Evolutionary conservation across 23 tunicate species (phyloP), one percentile per base, ranked within the genome.

Genomic region (Oikopleura albicans): DNA sequence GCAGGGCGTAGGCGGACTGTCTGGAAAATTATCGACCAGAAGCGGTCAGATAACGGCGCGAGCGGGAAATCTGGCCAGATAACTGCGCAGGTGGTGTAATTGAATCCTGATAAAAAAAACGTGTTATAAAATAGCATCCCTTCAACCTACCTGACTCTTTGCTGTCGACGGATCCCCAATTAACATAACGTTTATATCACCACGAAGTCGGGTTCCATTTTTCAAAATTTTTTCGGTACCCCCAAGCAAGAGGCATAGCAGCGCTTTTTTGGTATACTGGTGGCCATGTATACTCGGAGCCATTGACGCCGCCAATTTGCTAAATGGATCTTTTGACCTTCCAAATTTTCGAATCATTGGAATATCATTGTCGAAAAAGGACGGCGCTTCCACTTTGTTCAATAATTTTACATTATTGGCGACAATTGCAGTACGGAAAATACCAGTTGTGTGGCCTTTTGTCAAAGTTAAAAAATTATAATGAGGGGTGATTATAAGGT

Each of bases 91-190:
- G n/a, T n/a, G n/a, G n/a, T n/a, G n/a, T n/a, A n/a, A n/a, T n/a
- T n/a, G n/a, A n/a, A n/a, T n/a, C n/a, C n/a, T n/a, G n/a, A n/a
- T n/a, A n/a, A n/a, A n/a, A n/a, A n/a, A n/a, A n/a, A n/a, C n/a
- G n/a, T n/a, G n/a, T n/a, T n/a, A n/a, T n/a, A n/a, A n/a, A 22
- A 49, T 8, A 49, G 16, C 8, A 49, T 8, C 59, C 16, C 8
- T 8, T 49, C 59, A 8, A 22, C 22, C 22, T 49, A 49, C 59
- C 85, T 93, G 98, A 0, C 94, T 89, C 59, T 93, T 93, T 0
- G 98, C 98, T 37, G 98, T 93, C 84, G 91, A 87, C 16, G 98
- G 98, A 57, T 93, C 98, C 28, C 98, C 98, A 38, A 93, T 90
- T 33, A 93, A 57, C 37, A 93, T 56, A 75, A 93, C 76, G 83